phyloP scores from a whole-genome alignment of 2,113 vertebrate genomes.

The Zosterops pallidus region DNA sequence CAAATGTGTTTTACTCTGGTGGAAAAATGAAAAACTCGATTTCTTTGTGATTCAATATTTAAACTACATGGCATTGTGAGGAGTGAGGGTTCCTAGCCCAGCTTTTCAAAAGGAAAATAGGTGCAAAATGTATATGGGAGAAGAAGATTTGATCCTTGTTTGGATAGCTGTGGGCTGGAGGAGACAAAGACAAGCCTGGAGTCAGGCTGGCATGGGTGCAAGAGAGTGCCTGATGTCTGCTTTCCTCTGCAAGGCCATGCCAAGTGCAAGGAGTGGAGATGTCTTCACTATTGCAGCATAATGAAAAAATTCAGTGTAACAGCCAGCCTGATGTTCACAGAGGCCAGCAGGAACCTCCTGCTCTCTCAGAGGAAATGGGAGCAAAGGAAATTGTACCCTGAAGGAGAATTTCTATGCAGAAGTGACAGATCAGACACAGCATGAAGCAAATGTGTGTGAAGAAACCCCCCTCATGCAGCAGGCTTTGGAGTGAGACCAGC shows the following conservation, averaged over 20 bases:
- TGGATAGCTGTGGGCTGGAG: background rate
- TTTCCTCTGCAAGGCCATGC: background rate
- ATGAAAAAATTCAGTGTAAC: background rate
- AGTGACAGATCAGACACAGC: background rate
- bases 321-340: background rate
- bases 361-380: background rate
- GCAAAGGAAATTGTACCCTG: background rate
- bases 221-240: background rate
- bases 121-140: background rate
- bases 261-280: background rate
- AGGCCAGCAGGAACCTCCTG: background rate
- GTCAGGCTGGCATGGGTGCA: background rate
- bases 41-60: background rate
- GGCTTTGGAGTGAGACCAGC: background rate
- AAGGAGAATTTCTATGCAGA: background rate
- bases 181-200: background rate
- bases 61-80: background rate
- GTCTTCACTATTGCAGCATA: rapidly evolving
- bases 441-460: background rate
- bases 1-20: background rate
- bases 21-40: background rate
- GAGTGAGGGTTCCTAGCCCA: background rate
- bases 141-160: background rate
- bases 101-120: background rate
- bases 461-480: rapidly evolving